These are phyloP conservation scores for Erinaceus europaeus DNA, from an alignment of 2,113 vertebrate species.

Conservation along the genomic window DNA sequence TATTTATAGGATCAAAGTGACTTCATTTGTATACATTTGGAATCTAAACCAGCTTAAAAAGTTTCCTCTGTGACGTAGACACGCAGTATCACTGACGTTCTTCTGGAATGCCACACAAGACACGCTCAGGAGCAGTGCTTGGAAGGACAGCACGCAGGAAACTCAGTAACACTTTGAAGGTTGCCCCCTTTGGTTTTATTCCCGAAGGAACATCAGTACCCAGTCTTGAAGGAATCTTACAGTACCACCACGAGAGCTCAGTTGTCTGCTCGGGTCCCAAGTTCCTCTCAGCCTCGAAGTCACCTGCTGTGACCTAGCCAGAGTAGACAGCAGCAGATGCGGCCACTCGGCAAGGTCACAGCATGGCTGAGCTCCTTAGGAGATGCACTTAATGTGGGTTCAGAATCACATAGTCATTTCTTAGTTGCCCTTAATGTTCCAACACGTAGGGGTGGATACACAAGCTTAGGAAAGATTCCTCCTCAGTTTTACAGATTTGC, in stretches of 20 bases:
- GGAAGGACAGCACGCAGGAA: slow-evolving; percentile 73
- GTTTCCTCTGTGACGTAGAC: slow-evolving; percentile 74
- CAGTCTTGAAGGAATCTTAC: slow-evolving; percentile 57
- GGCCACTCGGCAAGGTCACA: slow-evolving; percentile 51
- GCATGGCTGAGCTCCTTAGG: slow-evolving; percentile 52
- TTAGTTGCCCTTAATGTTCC: slow-evolving; percentile 59
- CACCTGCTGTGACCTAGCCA: slow-evolving; percentile 42
- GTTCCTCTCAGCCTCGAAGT: slow-evolving; percentile 53
- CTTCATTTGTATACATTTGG: slow-evolving; percentile 90
- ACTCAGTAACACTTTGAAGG: slow-evolving; percentile 61
- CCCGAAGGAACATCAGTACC: slow-evolving; percentile 68
- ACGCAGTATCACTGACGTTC: slow-evolving; percentile 76
- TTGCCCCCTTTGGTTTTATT: slow-evolving; percentile 51
- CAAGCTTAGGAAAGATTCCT: slow-evolving; percentile 39
- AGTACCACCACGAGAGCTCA: slow-evolving; percentile 60
- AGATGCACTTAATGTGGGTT: slow-evolving; percentile 35
- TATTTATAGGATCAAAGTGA: slow-evolving; percentile 91
- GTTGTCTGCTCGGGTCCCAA: slow-evolving; percentile 57
- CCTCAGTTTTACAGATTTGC: slow-evolving; percentile 67
- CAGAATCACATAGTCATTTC: slow-evolving; percentile 52
- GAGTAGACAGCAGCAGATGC: slow-evolving; percentile 60
- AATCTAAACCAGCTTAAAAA: slow-evolving; percentile 86
- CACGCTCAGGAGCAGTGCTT: slow-evolving; percentile 72
- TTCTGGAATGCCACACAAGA: slow-evolving; percentile 75
- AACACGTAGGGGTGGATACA: slow-evolving; percentile 59